phyloP scores from a whole-genome alignment of 1,140 invertebrate genomes.

The Olivierus martensii region DNA sequence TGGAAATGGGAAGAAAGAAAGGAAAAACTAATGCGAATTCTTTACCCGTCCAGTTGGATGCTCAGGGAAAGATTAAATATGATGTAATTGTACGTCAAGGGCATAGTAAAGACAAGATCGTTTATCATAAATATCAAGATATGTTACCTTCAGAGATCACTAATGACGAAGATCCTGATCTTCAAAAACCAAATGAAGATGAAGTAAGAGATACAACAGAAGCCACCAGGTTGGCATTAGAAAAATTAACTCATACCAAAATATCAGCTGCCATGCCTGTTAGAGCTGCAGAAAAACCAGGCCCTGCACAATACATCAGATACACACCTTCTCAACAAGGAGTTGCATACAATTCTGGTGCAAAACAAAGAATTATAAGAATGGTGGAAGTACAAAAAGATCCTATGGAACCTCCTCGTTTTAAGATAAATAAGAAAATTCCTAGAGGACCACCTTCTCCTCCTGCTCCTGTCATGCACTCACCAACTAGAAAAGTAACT shows the following conservation, averaged over 20 bases:
- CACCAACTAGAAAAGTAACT: slow-evolving; percentile 91
- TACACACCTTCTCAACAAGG: slow-evolving; percentile 97
- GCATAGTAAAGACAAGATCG: slow-evolving; percentile 85
- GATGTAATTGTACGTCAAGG: slow-evolving; percentile 90
- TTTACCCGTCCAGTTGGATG: slow-evolving; percentile 83
- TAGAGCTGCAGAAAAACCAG: slow-evolving; percentile 72
- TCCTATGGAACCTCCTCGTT: slow-evolving; percentile 97
- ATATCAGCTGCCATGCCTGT: slow-evolving; percentile 84
- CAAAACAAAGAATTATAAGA: slow-evolving; percentile 92
- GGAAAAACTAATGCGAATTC: slow-evolving; percentile 59
- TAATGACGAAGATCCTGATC: slow-evolving; percentile 72
- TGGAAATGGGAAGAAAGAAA: slow-evolving; percentile 55
- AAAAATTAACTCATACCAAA: slow-evolving; percentile 76
- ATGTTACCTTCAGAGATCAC: slow-evolving; percentile 84
- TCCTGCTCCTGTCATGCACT: slow-evolving; percentile 92
- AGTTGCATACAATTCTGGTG: slow-evolving; percentile 86
- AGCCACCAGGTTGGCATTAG: slow-evolving; percentile 61
- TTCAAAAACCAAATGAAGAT: slow-evolving; percentile 75
- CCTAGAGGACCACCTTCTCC: slow-evolving; percentile 95
- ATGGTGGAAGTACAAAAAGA: slow-evolving; percentile 93
- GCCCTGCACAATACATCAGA: slow-evolving; percentile 87
- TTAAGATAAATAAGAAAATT: slow-evolving; percentile 58
- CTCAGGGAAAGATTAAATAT: slow-evolving; percentile 90
- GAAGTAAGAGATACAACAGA: slow-evolving; percentile 47
- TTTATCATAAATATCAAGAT: slow-evolving; percentile 91